Base-by-base conservation (phyloP, 2,113 vertebrate species). In the Chelonoidis abingdonii region DNA sequence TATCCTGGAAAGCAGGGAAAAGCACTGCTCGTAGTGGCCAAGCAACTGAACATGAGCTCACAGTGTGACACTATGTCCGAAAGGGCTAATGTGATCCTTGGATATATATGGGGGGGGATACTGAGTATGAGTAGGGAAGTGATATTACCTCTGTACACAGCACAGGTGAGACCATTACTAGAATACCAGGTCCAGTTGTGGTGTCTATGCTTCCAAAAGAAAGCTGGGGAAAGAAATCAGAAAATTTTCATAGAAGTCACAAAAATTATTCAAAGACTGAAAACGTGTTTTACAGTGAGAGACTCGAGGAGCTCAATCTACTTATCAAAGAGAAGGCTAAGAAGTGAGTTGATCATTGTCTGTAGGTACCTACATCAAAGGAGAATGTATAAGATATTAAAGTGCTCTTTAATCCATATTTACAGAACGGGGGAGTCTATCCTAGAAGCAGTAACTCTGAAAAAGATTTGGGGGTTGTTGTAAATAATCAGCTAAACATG, bases 141-240 rank as follows among this genome's bases (percentile, higher is more conserved):
- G 0, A 10, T 24, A 65, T 0, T 1, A n/a, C 10, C 41, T 79
- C 6, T 0, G 0, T 35, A 19, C 38, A 29, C 35, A 25, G 44
- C 78, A 44, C 50, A 5, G 12, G 87, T 41, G 57, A 84, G 41
- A 41, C n/a, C 57, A 59, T 5, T 80, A 72, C 47, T 84, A 85
- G 85, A 53, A 59, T 41, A 13, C 27, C 31, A 41, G 90, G 41
- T 69, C 31, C 59, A 86, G 69, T 69, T 69, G 31, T 69, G 62
- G 62, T n/a, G 17, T 69, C 35, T 69, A 35, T 69, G 59, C 59
- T 69, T 69, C 62, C 62, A 69, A n/a, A 62, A 62, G 12, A 62
- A 62, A 62, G 27, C 27, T 9, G 31, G 62, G 8, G 9, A 19
- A 17, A 35, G 17, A 17, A 69, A 35, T 13, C 59, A 62, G 25